Percentiles rank a stretch among this genome's conserved stretches.
Evolutionary conservation across 1,140 invertebrate genomes (phyloP).

Genomic region (Achatina immaculata): DNA sequence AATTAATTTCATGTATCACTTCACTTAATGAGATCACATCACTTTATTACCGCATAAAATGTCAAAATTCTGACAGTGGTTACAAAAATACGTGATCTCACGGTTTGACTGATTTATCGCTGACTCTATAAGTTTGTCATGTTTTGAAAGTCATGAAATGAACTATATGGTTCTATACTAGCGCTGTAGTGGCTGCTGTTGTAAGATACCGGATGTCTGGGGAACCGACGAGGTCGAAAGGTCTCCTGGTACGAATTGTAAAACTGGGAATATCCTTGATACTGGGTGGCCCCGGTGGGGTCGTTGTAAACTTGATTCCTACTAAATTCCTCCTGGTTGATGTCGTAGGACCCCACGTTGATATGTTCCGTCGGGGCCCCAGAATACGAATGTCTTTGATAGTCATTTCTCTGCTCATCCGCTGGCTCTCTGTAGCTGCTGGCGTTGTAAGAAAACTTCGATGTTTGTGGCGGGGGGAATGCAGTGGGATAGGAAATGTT

Average conservation of each 20-base stretch:
- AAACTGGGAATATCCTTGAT: not conserved
- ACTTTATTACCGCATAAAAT: too few species aligned
- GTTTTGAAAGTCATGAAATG: constrained; percentile 5
- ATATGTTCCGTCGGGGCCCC: not conserved
- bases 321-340: not conserved
- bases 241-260: not conserved
- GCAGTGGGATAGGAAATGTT: not conserved
- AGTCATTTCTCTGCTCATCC: not conserved
- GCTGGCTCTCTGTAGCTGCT: not conserved
- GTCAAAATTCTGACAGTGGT: too few species aligned
- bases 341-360: not conserved
- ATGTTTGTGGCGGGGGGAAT: not conserved
- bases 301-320: not conserved
- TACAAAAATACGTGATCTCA: too few species aligned
- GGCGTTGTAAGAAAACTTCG: not conserved
- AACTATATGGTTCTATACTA: not conserved
- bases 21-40: too few species aligned
- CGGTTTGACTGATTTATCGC: too few species aligned
- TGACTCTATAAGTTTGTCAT: constrained; percentile 5
- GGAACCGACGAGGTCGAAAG: not conserved
- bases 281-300: not conserved
- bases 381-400: not conserved
- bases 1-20: too few species aligned
- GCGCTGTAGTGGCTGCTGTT: not conserved
- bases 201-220: not conserved